Conservation (phyloP, 2,113 vertebrate genomes). For the Caretta caretta region DNA sequence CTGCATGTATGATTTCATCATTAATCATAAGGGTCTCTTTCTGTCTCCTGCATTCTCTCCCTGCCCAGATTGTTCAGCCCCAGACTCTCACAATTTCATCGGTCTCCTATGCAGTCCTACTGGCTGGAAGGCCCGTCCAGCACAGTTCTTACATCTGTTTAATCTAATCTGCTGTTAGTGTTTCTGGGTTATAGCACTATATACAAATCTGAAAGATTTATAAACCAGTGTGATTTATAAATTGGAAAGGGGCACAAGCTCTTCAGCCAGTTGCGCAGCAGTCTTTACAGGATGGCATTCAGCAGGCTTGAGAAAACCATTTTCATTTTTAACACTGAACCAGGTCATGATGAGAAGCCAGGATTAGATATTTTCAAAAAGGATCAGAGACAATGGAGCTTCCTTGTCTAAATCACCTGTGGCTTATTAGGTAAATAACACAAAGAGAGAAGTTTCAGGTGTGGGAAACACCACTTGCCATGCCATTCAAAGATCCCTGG, state of each 20-base stretch:
- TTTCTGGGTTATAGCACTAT: too few species aligned
- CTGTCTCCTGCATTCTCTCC: background rate
- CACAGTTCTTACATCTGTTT: background rate
- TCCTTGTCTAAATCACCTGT: background rate
- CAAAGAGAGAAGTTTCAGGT: background rate
- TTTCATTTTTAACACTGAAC: background rate
- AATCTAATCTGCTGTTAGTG: too few species aligned
- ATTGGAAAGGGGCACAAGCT: background rate
- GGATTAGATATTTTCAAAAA: background rate
- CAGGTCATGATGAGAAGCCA: background rate
- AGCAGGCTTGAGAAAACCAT: background rate
- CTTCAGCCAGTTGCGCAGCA: background rate
- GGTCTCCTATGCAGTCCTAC: background rate
- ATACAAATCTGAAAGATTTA: too few species aligned
- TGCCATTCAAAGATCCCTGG: background rate
- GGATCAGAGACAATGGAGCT: background rate
- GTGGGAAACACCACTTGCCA: background rate
- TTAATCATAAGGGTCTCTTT: background rate
- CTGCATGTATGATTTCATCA: background rate
- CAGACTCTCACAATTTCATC: background rate
- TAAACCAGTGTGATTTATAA: background rate
- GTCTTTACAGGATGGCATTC: background rate
- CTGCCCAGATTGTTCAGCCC: background rate
- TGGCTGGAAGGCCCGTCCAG: background rate
- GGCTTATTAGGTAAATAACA: background rate